Evolutionary conservation across 1,140 invertebrate species (phyloP).

Genomic region (Palaemon carinicauda): DNA sequence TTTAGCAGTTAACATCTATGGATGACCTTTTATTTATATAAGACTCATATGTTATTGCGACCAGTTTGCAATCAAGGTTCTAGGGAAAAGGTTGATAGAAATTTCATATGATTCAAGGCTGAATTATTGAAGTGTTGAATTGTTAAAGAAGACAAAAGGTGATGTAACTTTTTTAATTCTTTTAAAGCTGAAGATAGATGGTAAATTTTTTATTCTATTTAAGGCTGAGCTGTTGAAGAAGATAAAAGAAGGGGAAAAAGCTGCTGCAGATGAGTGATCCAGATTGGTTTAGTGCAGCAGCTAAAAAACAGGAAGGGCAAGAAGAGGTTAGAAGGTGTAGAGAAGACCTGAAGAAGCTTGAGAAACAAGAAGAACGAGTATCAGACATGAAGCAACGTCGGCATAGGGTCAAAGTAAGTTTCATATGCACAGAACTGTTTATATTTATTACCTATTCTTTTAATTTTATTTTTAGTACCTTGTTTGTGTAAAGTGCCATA

Average conservation of each 20-base stretch:
- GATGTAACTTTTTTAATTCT: too few relatives aligned
- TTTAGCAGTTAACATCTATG: too few relatives aligned
- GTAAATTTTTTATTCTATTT: constrained; percentile 64
- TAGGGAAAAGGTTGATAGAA: too few relatives aligned
- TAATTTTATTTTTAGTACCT: too few relatives aligned
- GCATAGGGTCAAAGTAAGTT: constrained; percentile 67
- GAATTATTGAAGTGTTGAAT: too few relatives aligned
- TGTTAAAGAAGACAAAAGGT: too few relatives aligned
- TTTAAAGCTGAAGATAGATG: too few relatives aligned
- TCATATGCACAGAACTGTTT: not conserved
- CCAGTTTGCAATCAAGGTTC: too few relatives aligned
- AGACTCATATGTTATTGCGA: too few relatives aligned
- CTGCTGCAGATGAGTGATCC: constrained; percentile 42
- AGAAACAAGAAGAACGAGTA: constrained; percentile 65
- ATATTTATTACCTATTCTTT: not conserved
- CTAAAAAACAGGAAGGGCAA: constrained; percentile 58
- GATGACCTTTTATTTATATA: too few relatives aligned
- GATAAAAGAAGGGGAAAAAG: constrained; percentile 64
- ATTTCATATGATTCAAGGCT: too few relatives aligned
- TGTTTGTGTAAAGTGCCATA: too few relatives aligned
- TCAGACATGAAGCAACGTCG: constrained; percentile 61
- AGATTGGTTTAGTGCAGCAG: constrained; percentile 63
- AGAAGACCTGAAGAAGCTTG: constrained; percentile 63
- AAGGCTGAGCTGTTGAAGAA: constrained; percentile 67
- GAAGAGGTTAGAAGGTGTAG: constrained; percentile 57